A percentile compares a stretch with the other conserved stretches of the same genome.
phyloP scores from a whole-genome alignment of 2,888 invertebrate species.

The Agrotis clavis region DNA sequence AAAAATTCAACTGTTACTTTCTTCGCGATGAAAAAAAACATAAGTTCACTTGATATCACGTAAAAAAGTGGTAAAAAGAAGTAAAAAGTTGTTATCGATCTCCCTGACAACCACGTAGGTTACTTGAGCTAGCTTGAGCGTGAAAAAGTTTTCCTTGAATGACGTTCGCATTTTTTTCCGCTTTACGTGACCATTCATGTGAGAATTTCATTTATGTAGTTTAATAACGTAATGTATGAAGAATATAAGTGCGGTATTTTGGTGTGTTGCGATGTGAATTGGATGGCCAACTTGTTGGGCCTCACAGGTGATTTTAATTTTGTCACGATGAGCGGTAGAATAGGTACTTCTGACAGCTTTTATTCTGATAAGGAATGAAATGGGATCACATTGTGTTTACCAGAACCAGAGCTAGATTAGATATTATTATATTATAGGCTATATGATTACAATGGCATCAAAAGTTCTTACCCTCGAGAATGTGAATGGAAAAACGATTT shows the following conservation, averaged over 20 bases:
- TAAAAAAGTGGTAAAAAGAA: not conserved
- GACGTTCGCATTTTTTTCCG: constrained; percentile 45
- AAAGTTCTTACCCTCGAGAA: not conserved
- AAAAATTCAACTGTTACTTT: constrained; percentile 44
- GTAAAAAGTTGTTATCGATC: constrained; percentile 32
- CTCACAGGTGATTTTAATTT: not conserved
- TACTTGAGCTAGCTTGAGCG: constrained; percentile 31
- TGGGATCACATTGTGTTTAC: not conserved
- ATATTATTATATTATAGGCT: not conserved
- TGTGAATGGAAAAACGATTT: too few relatives aligned
- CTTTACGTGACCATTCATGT: constrained; percentile 41
- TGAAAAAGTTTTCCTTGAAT: constrained; percentile 44
- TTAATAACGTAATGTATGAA: constrained; percentile 36
- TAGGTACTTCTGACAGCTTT: not conserved
- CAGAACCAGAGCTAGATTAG: too few relatives aligned
- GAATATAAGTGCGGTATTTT: constrained; percentile 18
- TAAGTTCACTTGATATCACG: constrained; percentile 12
- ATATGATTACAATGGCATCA: not conserved
- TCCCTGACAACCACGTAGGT: constrained; percentile 25
- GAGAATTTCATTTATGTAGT: constrained; percentile 50
- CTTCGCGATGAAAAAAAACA: constrained; percentile 9
- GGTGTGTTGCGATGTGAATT: constrained; percentile 6
- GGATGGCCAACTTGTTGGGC: not conserved
- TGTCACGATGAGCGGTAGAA: not conserved
- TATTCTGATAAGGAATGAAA: not conserved